Evolutionary conservation across 2,113 vertebrate species (phyloP), one percentile per base, ranked within the genome.

Genomic region (Myrmecobius fasciatus): DNA sequence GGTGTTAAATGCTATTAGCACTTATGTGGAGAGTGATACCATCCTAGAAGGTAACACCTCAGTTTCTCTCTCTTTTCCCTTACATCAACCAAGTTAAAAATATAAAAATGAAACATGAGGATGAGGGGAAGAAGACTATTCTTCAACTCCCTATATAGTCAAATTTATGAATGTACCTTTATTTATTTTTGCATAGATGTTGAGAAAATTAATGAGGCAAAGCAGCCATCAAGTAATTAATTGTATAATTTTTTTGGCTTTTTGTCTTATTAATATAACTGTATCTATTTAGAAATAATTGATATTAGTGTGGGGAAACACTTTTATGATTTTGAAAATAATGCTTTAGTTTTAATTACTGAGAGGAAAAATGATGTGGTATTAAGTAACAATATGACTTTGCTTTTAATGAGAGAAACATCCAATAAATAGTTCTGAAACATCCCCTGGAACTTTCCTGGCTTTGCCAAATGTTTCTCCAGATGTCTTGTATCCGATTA

Each of bases 331-430:
- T 92, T 96, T 94, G 95, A 96, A 94, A 92, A 28, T 97, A 96
- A 49, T 52, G 89, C 95, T 94, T 97, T 94, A 90, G 48, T 96
- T 97, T 95, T 95, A 95, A 97, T 96, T 97, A 97, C 48, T 94
- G 53, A n/a, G 52, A 94, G 92, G 95, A 94, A 94, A 67, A 96
- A 92, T 93, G 47, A 93, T 96, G 22, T 89, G 0, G 0, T 90
- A 95, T 96, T 93, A 96, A 97, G 94, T 96, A 97, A 94, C 96
- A 89, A 92, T 92, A 94, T 93, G 26, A 51, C 8, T 96, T 97
- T 95, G 52, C 53, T 92, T 96, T 96, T 97, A 95, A 94, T 94
- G 91, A 96, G 90, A 94, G 52, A 94, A 92, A 95, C 93, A 91
- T 94, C 83, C 28, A 94, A 52, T 56, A 89, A 97, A 67, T 89